A percentile compares a stretch with the other conserved stretches of the same genome.
Conservation (phyloP, 2,113 vertebrate genomes). For the Gallinago jamesoni region DNA sequence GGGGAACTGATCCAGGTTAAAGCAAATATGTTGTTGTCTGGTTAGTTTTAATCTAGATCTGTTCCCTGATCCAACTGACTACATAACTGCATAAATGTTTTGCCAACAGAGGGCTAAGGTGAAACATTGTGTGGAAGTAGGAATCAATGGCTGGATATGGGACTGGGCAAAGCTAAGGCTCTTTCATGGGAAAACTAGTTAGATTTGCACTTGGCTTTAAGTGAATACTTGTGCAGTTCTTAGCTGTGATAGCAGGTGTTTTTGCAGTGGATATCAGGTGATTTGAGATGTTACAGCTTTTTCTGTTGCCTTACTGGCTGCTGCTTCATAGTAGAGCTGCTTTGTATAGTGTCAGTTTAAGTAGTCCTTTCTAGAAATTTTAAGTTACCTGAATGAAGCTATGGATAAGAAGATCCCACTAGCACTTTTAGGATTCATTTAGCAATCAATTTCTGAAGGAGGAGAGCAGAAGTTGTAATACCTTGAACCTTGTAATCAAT, state of each 20-base stretch:
- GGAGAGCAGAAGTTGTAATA: not conserved
- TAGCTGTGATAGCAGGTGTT: not conserved
- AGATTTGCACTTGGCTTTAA: not conserved
- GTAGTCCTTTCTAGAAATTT: not conserved
- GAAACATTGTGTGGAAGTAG: not conserved
- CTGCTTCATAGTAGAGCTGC: not conserved
- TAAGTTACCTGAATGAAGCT: not conserved
- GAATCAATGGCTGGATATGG: not conserved
- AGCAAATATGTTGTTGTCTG: constrained; percentile 14
- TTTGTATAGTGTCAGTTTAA: not conserved
- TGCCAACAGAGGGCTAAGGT: constrained; percentile 30
- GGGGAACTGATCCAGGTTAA: constrained; percentile 10
- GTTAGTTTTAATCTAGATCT: constrained; percentile 40
- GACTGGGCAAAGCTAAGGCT: not conserved
- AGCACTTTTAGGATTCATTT: not conserved
- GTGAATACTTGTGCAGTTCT: not conserved
- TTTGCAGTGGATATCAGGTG: not conserved
- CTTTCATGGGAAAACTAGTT: not conserved
- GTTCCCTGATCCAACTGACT: constrained; percentile 14
- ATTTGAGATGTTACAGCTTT: not conserved
- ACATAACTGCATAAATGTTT: not conserved
- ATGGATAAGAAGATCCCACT: not conserved
- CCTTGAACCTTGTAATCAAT: not conserved
- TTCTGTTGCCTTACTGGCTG: not conserved
- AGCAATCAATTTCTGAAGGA: not conserved